Evolutionary conservation across 2,113 vertebrate genomes (phyloP).

Genomic region (Zingel zingel): DNA sequence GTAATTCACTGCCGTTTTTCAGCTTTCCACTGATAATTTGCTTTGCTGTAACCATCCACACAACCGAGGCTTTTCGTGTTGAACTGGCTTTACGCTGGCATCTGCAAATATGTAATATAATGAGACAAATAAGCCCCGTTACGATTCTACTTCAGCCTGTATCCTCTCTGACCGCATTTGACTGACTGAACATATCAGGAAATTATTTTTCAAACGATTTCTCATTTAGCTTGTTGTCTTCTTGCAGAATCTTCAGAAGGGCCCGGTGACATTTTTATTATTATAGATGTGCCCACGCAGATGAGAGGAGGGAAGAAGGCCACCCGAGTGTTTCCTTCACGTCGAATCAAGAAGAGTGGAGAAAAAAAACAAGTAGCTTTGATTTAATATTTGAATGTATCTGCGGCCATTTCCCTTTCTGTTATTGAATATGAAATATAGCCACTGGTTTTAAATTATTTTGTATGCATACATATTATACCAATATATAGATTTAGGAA

Average conservation of each 20-base stretch:
- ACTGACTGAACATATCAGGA: conserved; percentile 64
- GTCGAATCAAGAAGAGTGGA: conserved; percentile 37
- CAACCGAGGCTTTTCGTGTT: conserved; percentile 4
- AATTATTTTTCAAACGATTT: conserved; percentile 73
- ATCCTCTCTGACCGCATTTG: conserved; percentile 53
- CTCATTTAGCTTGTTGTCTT: conserved; percentile 76
- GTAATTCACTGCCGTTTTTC: neutral
- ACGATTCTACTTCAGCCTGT: conserved; percentile 24
- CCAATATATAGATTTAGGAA: neutral
- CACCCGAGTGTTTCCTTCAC: conserved; percentile 62
- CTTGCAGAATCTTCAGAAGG: conserved; percentile 69
- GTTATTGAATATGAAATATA: conserved; percentile 12
- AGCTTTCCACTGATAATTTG: neutral
- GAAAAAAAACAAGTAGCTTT: conserved; percentile 25
- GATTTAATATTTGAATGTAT: conserved; percentile 30
- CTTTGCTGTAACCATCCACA: conserved; percentile 5
- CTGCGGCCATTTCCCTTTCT: conserved; percentile 5
- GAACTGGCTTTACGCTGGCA: conserved; percentile 11
- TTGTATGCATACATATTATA: conserved; percentile 1
- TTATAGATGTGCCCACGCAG: conserved; percentile 78
- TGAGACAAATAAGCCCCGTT: conserved; percentile 46
- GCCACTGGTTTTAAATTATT: neutral
- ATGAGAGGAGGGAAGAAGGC: conserved; percentile 68
- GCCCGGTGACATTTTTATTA: conserved; percentile 78
- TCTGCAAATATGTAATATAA: conserved; percentile 53